Conservation (phyloP, 92 coral and sea anemone genomes). For the Parazoanthus darwini region DNA sequence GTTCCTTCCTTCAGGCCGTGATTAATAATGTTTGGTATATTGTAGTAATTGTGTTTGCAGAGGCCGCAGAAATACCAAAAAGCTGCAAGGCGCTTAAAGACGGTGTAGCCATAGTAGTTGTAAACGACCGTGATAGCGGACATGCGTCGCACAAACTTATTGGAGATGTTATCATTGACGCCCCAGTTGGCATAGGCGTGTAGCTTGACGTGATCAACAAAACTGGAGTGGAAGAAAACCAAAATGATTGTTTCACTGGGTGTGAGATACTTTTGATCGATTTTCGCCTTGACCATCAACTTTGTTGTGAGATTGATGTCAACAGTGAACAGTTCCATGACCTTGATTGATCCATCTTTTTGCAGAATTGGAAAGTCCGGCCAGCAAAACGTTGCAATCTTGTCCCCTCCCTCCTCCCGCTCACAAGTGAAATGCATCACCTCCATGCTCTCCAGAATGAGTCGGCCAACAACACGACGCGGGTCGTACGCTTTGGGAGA, state of each 20-base stretch:
- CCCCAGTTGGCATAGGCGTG: background rate
- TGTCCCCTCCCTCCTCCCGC: conserved; percentile 5
- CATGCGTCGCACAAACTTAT: conserved; percentile 29
- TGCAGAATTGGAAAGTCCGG: conserved; percentile 2
- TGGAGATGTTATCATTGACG: background rate
- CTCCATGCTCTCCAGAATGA: conserved; percentile 27
- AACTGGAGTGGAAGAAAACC: background rate
- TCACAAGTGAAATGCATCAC: background rate
- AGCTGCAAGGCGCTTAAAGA: conserved; percentile 24
- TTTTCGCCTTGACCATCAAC: conserved; percentile 10
- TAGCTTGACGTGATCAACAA: background rate
- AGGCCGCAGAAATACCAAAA: conserved; percentile 19
- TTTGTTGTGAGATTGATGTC: conserved; percentile 4
- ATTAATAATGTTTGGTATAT: conserved; percentile 6
- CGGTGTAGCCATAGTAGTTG: conserved; percentile 33
- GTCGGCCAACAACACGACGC: conserved; percentile 2
- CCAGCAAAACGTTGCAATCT: conserved; percentile 11
- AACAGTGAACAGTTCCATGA: background rate
- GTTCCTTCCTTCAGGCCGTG: conserved; percentile 34
- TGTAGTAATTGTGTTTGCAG: conserved; percentile 20
- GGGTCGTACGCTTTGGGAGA: conserved; percentile 21
- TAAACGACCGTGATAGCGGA: conserved; percentile 22
- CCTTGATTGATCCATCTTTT: background rate
- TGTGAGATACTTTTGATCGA: conserved; percentile 9
- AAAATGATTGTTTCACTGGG: background rate